phyloP scores from a whole-genome alignment of 2,888 invertebrate genomes.

The Scrobipalpa costella region DNA sequence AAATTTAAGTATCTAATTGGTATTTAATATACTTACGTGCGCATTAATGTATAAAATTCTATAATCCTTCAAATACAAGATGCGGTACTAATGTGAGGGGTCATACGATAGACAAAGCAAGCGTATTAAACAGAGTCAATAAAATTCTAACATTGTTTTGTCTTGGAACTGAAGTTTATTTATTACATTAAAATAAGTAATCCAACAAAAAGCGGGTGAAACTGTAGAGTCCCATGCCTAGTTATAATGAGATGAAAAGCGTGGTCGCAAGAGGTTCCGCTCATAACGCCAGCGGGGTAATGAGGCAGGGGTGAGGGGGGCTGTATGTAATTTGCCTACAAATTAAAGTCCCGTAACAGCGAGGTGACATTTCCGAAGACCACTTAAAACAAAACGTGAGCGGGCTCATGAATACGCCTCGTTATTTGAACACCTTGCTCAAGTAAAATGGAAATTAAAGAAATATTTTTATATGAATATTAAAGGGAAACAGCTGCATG shows the following conservation, averaged over 20 bases:
- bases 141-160: no score
- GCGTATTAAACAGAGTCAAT: not conserved
- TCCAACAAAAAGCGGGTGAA: no score
- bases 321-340: conserved; percentile 12
- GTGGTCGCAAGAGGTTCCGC: not conserved
- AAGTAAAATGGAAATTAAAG: not conserved
- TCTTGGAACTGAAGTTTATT: no score
- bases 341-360: not conserved
- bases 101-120: not conserved
- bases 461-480: not conserved
- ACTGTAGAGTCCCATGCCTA: no score
- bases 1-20: conserved; percentile 1
- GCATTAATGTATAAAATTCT: not conserved
- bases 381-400: not conserved
- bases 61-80: not conserved
- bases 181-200: no score
- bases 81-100: not conserved
- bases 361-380: not conserved
- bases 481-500: no score
- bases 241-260: no score
- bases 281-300: not conserved
- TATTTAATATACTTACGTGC: not conserved
- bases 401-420: not conserved
- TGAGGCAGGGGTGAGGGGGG: not conserved
- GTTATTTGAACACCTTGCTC: not conserved